A percentile compares a stretch with the other conserved stretches of the same genome.
phyloP scores from a whole-genome alignment of 2,113 vertebrate genomes.

The Bubo bubo region DNA sequence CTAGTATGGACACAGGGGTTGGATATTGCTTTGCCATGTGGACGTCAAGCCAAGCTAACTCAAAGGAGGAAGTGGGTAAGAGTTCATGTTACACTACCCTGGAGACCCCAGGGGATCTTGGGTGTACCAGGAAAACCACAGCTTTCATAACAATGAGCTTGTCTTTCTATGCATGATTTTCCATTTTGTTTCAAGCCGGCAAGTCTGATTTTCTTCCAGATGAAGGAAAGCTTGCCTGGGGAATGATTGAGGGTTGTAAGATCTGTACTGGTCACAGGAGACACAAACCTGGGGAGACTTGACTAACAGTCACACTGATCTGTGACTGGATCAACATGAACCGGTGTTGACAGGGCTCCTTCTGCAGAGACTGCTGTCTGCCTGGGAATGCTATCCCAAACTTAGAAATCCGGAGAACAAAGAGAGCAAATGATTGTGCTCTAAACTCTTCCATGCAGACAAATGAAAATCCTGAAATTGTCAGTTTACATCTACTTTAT shows the following conservation, averaged over 20 bases:
- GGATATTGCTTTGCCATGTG: neutral
- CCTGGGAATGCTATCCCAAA: neutral
- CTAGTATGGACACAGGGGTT: too few relatives aligned
- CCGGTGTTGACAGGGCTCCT: neutral
- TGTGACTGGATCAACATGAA: neutral
- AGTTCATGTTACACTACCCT: too few relatives aligned
- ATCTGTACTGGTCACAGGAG: neutral
- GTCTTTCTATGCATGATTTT: neutral
- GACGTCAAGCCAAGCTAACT: neutral
- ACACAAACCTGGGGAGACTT: neutral
- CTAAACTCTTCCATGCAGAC: neutral
- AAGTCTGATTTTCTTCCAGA: neutral
- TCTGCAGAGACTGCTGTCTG: neutral
- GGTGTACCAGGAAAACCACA: neutral
- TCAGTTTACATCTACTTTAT: neutral
- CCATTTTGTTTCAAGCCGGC: fast-evolving
- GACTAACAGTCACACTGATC: neutral
- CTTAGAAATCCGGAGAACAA: neutral
- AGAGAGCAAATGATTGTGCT: neutral
- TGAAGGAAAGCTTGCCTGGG: neutral
- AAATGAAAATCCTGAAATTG: neutral
- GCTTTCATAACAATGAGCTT: neutral
- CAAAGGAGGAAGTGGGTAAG: neutral
- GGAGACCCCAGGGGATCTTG: neutral
- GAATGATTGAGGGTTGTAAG: neutral